phyloP scores from a whole-genome alignment of 1,140 invertebrate species.

The Drosophila takahashii region DNA sequence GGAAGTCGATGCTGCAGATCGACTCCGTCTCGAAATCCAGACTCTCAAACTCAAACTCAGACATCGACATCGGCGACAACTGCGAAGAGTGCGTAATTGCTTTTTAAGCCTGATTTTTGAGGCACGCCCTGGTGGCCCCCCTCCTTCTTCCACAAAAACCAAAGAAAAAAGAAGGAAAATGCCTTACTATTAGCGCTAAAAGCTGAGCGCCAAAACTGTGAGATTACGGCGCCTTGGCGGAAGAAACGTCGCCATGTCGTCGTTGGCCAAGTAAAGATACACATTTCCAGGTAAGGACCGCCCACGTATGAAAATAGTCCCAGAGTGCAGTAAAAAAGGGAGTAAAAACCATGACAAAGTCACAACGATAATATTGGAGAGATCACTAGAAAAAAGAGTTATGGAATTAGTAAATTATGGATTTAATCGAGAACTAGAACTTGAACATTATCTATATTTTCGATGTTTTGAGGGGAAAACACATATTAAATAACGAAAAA shows the following conservation, averaged over 20 bases:
- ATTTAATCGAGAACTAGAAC: too few relatives aligned
- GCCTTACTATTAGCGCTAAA: constrained; percentile 61
- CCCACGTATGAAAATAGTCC: background rate
- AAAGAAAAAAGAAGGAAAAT: constrained; percentile 8
- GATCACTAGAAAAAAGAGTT: background rate
- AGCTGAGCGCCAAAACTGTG: constrained; percentile 26
- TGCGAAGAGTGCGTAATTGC: constrained; percentile 68
- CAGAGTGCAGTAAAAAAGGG: background rate
- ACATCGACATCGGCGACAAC: constrained; percentile 58
- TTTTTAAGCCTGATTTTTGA: constrained; percentile 54
- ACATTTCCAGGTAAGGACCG: background rate
- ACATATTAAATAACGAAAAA: too few relatives aligned
- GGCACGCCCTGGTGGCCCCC: constrained; percentile 45
- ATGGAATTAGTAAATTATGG: too few relatives aligned
- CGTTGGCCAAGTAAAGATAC: constrained; percentile 23
- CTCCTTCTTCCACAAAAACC: background rate
- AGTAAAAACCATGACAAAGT: background rate
- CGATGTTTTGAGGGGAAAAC: too few relatives aligned
- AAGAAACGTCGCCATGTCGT: constrained; percentile 50
- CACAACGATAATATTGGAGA: background rate
- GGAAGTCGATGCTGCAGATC: constrained; percentile 38
- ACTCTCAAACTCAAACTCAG: constrained; percentile 29
- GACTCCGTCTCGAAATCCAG: constrained; percentile 24
- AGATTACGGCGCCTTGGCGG: constrained; percentile 47
- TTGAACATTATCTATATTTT: too few relatives aligned